Evolutionary conservation across 2,113 vertebrate genomes (phyloP), one percentile per base, ranked within the genome.

Genomic region (Meleagris gallopavo): DNA sequence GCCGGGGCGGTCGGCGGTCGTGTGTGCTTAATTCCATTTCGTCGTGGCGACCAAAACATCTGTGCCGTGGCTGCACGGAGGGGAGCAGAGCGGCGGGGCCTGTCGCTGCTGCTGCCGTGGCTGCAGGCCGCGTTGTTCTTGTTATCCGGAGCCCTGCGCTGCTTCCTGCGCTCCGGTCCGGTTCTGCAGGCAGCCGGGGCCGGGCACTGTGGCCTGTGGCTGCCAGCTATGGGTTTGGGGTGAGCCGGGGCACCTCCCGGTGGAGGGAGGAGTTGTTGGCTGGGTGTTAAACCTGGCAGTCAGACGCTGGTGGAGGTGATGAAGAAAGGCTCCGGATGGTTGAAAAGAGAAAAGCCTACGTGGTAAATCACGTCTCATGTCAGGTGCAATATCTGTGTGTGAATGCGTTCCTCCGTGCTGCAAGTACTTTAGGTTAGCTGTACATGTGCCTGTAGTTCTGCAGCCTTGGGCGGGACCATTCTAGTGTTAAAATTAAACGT

Each of bases 131-230:
- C 75, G 1, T 10, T 72, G 55, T 45, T 36, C 36, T 48, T 15
- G 65, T 34, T 8, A 4, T 10, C 17, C 2, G 10, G 14, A 6
- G 32, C 36, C 1, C 0, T 14, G 34, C 46, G 2, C 27, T n/a
- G 29, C 8, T 11, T 7, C 0, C 54, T 12, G 16, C 3, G 0
- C 10, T 55, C 11, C 2, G 13, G 85, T 32, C 30, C 30, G 55
- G 32, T 5, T 57, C 41, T 74, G 48, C 0, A 2, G 2, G 19
- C 61, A 62, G 75, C 19, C 25, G 54, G 21, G 24, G 24, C 21
- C 54, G 20, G 50, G 18, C 18, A 3, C 4, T 6, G 20, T 25
- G 4, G 6, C 10, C n/a, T 52, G 12, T n/a, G 46, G 11, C 32
- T 61, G 40, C 21, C 46, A 21, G 61, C 4, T 1, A 34, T 61